Percentiles rank a stretch among this genome's conserved stretches.
phyloP scores from a whole-genome alignment of 2,797 vertebrate genomes.

The Champsocephalus gunnari region DNA sequence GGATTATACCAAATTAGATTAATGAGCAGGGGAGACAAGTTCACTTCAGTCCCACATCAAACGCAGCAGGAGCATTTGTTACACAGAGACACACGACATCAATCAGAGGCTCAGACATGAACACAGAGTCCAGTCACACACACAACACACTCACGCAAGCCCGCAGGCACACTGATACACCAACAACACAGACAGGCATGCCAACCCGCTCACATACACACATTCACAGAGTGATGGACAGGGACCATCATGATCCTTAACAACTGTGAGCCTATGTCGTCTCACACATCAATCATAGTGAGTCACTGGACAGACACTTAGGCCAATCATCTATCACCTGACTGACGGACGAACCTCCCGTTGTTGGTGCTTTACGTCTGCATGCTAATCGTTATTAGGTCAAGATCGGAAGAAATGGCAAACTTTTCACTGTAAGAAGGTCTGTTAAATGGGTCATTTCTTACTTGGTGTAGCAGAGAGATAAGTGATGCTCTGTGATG shows the following conservation, averaged over 20 bases:
- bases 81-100: conserved; percentile 67
- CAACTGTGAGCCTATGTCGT: conserved; percentile 70
- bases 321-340: conserved; percentile 53
- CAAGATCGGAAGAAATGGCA: conserved; percentile 13
- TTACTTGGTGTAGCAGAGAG: conserved; percentile 45
- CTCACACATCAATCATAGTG: conserved; percentile 73
- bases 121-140: conserved; percentile 51
- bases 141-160: conserved; percentile 69
- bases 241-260: conserved; percentile 73
- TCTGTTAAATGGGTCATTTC: conserved; percentile 51
- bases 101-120: conserved; percentile 61
- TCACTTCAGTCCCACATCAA: conserved; percentile 62
- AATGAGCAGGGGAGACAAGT: conserved; percentile 63
- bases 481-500: conserved; percentile 58
- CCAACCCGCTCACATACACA: conserved; percentile 47
- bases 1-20: conserved; percentile 67
- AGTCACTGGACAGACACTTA: conserved; percentile 53
- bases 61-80: conserved; percentile 72
- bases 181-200: conserved; percentile 47
- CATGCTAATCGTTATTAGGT: conserved; percentile 12
- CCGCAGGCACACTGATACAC: conserved; percentile 56
- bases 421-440: neutral
- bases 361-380: conserved; percentile 19
- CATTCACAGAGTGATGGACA: conserved; percentile 69
- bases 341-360: conserved; percentile 31